These are phyloP conservation scores for Aplysia californica DNA, from an alignment of 1,140 invertebrate species.

Conservation along the genomic window DNA sequence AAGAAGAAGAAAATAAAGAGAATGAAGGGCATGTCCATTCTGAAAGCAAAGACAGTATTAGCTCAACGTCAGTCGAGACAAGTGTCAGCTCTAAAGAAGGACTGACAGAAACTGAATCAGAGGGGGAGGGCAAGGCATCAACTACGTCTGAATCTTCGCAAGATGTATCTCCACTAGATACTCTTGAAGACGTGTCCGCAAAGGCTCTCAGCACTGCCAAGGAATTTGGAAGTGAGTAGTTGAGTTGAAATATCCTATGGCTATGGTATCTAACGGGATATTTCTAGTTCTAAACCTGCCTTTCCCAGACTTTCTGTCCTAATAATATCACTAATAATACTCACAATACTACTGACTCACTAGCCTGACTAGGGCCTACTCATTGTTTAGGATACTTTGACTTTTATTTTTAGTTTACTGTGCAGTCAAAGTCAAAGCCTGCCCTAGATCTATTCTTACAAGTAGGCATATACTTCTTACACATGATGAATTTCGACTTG, in stretches of 20 bases:
- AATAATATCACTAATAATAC: too few species aligned
- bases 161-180: slow-evolving; percentile 41
- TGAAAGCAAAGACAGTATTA: slow-evolving; percentile 35
- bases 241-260: neutral
- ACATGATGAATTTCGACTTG: too few species aligned
- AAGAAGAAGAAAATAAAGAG: slow-evolving; percentile 42
- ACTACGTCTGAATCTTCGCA: slow-evolving; percentile 30
- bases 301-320: too few species aligned
- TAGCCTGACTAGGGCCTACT: too few species aligned
- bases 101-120: slow-evolving; percentile 32
- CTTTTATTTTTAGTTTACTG: too few species aligned
- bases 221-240: slow-evolving; percentile 79
- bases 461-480: too few species aligned
- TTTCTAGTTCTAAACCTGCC: too few species aligned
- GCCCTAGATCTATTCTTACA: too few species aligned
- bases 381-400: too few species aligned
- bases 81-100: slow-evolving; percentile 30
- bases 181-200: slow-evolving; percentile 78
- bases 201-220: slow-evolving; percentile 91
- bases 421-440: too few species aligned
- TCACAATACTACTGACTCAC: too few species aligned
- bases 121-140: slow-evolving; percentile 22
- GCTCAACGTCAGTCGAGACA: slow-evolving; percentile 30
- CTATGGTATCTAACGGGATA: too few species aligned
- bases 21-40: slow-evolving; percentile 32